phyloP scores from a whole-genome alignment of 92 coral and sea anemone genomes.

The Porites cylindrica region DNA sequence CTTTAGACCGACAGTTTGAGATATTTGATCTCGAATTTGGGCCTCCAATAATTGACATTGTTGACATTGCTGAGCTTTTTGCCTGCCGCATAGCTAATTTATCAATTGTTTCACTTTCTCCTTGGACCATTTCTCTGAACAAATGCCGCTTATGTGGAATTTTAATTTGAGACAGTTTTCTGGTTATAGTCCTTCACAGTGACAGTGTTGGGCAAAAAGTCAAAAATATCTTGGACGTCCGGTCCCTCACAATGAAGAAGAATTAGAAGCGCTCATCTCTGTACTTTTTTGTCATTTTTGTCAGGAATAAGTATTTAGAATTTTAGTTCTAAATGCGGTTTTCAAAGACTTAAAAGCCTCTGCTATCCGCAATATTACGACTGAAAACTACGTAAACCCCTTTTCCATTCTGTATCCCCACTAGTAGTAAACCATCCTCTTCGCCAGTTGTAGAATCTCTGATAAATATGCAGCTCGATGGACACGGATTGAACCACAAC shows the following conservation, averaged over 20 bases:
- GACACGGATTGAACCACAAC: too few relatives aligned
- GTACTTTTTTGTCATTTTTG: neutral
- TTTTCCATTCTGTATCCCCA: neutral
- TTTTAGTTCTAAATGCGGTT: too few relatives aligned
- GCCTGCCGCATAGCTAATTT: neutral
- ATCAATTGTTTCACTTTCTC: neutral
- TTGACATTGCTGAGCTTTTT: constrained; percentile 20
- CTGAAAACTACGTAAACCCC: neutral
- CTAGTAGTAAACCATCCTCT: neutral
- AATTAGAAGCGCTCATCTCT: constrained; percentile 17
- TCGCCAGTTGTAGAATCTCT: neutral
- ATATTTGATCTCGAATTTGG: constrained; percentile 56
- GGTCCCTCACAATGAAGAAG: constrained; percentile 38
- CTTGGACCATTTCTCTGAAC: neutral
- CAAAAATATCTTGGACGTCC: constrained; percentile 38
- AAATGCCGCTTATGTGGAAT: constrained; percentile 25
- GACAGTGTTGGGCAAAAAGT: neutral
- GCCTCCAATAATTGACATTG: neutral
- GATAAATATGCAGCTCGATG: too few relatives aligned
- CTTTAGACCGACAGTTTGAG: constrained; percentile 51
- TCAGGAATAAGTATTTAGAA: neutral
- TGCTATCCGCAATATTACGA: neutral
- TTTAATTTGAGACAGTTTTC: constrained; percentile 27
- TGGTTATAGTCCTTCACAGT: constrained; percentile 40
- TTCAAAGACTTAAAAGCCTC: neutral